phyloP scores from a whole-genome alignment of 2,797 vertebrate species.

The Tadarida brasiliensis region DNA sequence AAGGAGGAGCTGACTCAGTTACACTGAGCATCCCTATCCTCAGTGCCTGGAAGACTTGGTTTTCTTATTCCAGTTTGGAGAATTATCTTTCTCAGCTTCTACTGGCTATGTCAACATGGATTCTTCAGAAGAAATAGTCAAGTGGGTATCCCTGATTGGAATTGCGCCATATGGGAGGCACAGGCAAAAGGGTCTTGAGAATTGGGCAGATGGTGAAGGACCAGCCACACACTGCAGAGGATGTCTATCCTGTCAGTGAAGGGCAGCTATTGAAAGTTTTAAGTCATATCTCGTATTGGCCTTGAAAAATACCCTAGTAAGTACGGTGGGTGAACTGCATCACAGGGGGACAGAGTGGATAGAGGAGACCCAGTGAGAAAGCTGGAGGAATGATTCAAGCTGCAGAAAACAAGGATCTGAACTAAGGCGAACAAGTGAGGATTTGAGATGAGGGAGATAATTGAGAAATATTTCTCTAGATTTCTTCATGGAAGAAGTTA shows the following conservation, averaged over 20 bases:
- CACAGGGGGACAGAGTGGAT: not conserved
- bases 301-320: not conserved
- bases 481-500: not conserved
- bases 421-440: not conserved
- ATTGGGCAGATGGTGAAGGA: not conserved
- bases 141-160: not conserved
- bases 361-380: not conserved
- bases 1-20: not conserved
- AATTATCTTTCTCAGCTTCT: not conserved
- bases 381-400: not conserved
- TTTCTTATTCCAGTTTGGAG: not conserved
- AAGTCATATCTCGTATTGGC: not conserved
- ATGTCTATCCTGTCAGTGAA: not conserved
- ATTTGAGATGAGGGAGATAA: not conserved
- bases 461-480: not conserved
- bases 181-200: not conserved
- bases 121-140: not conserved
- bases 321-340: not conserved
- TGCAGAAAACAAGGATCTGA: not conserved
- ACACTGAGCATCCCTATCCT: not conserved
- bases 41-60: not conserved
- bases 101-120: not conserved
- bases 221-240: not conserved
- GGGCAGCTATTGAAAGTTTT: not conserved
- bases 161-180: not conserved